Percentiles rank a stretch among this genome's conserved stretches.
These are phyloP conservation scores for Pseudochromis fuscus DNA, from an alignment of 2,797 vertebrate species.

Conservation along the genomic window DNA sequence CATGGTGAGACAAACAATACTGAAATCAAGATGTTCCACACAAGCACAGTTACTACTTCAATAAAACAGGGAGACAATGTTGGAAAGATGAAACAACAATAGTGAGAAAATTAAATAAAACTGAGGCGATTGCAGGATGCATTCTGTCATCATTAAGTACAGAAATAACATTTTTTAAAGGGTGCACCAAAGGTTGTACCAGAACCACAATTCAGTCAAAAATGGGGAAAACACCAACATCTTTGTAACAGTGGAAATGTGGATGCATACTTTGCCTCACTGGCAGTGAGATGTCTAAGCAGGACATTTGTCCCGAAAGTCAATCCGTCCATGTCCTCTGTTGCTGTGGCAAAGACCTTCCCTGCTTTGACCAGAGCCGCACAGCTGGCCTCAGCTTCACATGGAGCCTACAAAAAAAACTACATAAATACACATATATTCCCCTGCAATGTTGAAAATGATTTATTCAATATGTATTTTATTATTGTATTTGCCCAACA, in stretches of 20 bases:
- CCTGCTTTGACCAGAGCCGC: constrained; percentile 93
- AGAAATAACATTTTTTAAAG: background rate
- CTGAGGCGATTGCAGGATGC: background rate
- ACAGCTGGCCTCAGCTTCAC: constrained; percentile 97
- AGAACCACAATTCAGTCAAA: background rate
- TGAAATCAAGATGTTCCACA: too few species aligned
- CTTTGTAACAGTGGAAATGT: background rate
- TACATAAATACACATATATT: background rate
- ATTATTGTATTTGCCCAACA: too few species aligned
- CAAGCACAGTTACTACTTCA: too few species aligned
- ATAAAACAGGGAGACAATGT: background rate
- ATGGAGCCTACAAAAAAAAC: constrained; percentile 85
- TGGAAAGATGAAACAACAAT: background rate
- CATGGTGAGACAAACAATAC: background rate
- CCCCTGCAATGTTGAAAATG: too few species aligned
- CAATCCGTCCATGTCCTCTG: constrained; percentile 97
- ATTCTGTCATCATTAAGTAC: background rate
- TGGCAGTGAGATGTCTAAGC: constrained; percentile 94
- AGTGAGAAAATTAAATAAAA: too few species aligned
- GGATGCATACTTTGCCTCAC: constrained; percentile 91
- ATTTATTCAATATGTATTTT: too few species aligned
- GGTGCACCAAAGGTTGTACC: background rate
- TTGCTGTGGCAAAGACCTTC: constrained; percentile 95
- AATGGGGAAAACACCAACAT: background rate
- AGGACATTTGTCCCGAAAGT: constrained; percentile 95